phyloP scores from a whole-genome alignment of 2,888 invertebrate genomes.

The Xestia rhomboidea region DNA sequence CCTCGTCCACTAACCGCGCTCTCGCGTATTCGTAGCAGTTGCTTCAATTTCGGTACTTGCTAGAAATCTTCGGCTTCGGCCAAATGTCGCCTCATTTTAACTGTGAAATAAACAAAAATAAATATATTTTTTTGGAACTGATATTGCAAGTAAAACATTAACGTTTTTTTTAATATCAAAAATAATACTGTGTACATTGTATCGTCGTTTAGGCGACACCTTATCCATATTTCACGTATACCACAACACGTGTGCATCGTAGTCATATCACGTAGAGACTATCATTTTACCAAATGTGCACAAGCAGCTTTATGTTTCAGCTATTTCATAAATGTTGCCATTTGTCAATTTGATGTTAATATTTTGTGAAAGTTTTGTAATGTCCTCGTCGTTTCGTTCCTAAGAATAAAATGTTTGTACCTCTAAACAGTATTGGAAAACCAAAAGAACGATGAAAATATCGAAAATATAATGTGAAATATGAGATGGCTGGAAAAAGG shows the following conservation, averaged over 20 bases:
- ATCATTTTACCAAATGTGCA: conserved; percentile 15
- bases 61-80: background rate
- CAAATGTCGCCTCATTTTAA: background rate
- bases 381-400: too few relatives aligned
- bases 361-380: background rate
- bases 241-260: background rate
- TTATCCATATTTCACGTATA: conserved; percentile 6
- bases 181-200: background rate
- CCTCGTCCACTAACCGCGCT: background rate
- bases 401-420: background rate
- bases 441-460: background rate
- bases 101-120: too few relatives aligned
- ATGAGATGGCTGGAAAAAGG: background rate
- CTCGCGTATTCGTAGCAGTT: background rate
- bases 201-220: background rate
- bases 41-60: background rate
- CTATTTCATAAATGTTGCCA: background rate
- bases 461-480: background rate
- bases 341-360: background rate
- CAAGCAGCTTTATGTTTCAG: background rate
- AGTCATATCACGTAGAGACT: background rate
- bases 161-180: background rate
- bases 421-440: background rate
- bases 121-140: too few relatives aligned
- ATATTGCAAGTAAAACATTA: too few relatives aligned